A percentile compares a stretch with the other conserved stretches of the same genome.
These are phyloP conservation scores for Elephantulus edwardii DNA, from an alignment of 2,113 vertebrate species.

Conservation along the genomic window DNA sequence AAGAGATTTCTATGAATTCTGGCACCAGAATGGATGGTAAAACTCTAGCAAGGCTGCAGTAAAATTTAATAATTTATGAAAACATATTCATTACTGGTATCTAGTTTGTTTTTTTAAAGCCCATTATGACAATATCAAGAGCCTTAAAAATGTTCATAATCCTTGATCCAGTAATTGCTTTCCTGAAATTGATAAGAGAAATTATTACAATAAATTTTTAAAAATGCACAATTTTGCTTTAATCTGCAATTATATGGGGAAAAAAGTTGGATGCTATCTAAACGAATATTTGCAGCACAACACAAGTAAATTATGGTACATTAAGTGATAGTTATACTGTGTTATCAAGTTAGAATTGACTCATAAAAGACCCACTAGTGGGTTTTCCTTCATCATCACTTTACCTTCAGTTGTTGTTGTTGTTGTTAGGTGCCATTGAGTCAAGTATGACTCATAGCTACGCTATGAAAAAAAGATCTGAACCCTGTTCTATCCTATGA, in stretches of 20 bases:
- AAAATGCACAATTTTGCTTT: neutral
- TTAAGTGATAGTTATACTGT: neutral
- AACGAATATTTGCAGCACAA: neutral
- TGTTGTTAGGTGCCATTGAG: too few relatives aligned
- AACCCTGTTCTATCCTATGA: too few relatives aligned
- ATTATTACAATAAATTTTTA: conserved; percentile 37
- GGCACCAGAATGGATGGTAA: neutral
- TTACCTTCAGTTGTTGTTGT: neutral
- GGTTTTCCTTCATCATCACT: neutral
- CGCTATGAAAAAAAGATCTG: too few relatives aligned
- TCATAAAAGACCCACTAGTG: too few relatives aligned
- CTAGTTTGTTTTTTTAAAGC: conserved; percentile 26
- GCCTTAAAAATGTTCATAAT: conserved; percentile 33
- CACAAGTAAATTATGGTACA: neutral
- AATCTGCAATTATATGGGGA: neutral
- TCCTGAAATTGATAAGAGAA: neutral
- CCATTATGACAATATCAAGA: neutral
- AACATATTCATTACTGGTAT: neutral
- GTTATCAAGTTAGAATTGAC: too few relatives aligned
- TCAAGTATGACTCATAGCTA: too few relatives aligned
- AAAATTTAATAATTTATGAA: conserved; percentile 28
- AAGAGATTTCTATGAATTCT: neutral
- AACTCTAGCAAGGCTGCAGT: neutral
- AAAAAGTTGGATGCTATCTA: conserved; percentile 19
- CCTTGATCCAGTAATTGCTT: neutral